Percentiles rank a stretch among this genome's conserved stretches.
phyloP scores from a whole-genome alignment of 2,113 vertebrate species.

The Scytalopus superciliaris region DNA sequence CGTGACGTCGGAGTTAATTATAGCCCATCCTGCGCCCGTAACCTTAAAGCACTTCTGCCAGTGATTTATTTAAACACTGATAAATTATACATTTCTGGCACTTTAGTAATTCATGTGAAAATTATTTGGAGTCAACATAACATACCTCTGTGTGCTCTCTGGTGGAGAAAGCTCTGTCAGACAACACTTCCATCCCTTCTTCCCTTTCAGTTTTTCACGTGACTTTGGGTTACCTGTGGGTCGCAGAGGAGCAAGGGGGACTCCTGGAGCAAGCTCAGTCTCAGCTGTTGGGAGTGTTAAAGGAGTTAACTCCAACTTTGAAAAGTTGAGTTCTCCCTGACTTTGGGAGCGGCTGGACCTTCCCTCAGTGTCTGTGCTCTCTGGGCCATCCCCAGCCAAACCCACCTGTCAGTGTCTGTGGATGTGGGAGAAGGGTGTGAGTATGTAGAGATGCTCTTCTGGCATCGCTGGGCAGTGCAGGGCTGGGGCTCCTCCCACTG shows the following conservation, averaged over 20 bases:
- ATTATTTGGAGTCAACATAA: slow-evolving; percentile 78
- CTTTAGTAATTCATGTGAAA: slow-evolving; percentile 85
- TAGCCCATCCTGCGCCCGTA: slow-evolving; percentile 24
- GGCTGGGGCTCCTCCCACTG: fast-evolving
- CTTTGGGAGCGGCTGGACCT: neutral
- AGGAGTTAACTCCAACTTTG: fast-evolving
- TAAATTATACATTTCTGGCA: slow-evolving; percentile 85
- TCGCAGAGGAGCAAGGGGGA: neutral
- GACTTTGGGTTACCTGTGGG: neutral
- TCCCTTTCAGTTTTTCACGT: slow-evolving; percentile 9
- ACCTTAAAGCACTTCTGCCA: slow-evolving; percentile 65
- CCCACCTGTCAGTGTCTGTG: neutral
- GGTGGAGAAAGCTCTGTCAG: slow-evolving; percentile 57
- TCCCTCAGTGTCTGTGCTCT: neutral
- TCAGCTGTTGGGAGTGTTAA: neutral
- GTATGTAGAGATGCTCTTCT: neutral
- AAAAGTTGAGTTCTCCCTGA: neutral
- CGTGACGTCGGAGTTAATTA: neutral
- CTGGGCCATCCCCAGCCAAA: neutral
- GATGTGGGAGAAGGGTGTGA: neutral
- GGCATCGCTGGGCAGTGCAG: neutral
- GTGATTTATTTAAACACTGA: slow-evolving; percentile 82
- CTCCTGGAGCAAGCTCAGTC: neutral
- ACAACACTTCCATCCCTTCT: slow-evolving; percentile 22
- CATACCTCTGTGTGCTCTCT: slow-evolving; percentile 48